Evolutionary conservation across 64 coral and sea anemone genomes (phyloP).

Genomic region (Acropora tenuis): DNA sequence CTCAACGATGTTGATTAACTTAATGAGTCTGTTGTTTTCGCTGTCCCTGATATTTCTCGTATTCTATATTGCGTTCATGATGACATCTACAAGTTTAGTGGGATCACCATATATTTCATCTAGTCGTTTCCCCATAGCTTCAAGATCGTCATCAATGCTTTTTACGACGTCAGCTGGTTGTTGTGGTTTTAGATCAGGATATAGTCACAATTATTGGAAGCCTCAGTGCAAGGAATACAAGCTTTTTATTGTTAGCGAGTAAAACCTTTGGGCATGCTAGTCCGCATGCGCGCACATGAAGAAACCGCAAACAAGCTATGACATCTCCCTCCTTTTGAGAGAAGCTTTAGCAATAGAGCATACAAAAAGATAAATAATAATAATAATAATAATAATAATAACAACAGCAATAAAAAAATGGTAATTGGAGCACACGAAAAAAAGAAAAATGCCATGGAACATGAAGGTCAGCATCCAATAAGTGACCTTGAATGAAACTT

Average conservation of each 20-base stretch:
- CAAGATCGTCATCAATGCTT: conserved; percentile 1
- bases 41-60: conserved; percentile 17
- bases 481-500: no score
- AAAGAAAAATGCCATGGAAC: no score
- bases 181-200: conserved; percentile 32
- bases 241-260: no score
- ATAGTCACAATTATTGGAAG: not conserved
- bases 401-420: not conserved
- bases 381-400: no score
- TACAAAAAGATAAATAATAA: no score
- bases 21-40: conserved; percentile 32
- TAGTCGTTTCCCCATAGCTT: not conserved
- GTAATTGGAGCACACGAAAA: no score
- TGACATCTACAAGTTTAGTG: conserved; percentile 6
- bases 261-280: no score
- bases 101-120: conserved; percentile 51
- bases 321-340: no score
- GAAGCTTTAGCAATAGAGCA: no score
- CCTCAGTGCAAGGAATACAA: not conserved
- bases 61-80: conserved; percentile 31
- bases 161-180: not conserved
- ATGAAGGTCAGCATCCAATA: no score
- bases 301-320: no score
- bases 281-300: no score
- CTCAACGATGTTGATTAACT: conserved; percentile 6